Base-by-base conservation (phyloP, 2,888 invertebrate genomes). In the Linyphia triangularis region DNA sequence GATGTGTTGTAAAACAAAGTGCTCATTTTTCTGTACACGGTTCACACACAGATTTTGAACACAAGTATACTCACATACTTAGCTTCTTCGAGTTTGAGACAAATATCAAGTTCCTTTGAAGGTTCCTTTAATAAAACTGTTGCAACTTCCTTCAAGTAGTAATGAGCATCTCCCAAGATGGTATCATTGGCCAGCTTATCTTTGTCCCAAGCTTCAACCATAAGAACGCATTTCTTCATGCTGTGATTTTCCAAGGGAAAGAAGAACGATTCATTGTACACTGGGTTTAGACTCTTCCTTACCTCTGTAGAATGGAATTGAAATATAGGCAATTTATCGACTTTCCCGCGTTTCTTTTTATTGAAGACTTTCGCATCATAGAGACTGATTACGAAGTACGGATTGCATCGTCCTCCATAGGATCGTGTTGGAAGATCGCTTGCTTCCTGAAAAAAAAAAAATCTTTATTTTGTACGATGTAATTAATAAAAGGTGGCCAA, bases 121-220 rank as follows among this genome's bases (percentile, higher is more conserved):
- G 81, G 81, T 7, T 88, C 81, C 69, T 88, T 59, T 3, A 65
- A 37, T 13, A 88, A 63, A 37, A 59, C 37, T 9, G 79, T 57
- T 2, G 73, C 43, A 2, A 88, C 72, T 16, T 88, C 88, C 63
- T 83, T 88, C 28, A 88, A 51, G 19, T 61, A 77, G 40, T 83
- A 70, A 43, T 61, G 37, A 6, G 43, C 63, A 51, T 77, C 82
- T 0, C 88, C 88, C 13, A 88, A 24, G n/a, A 65, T 24, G 43
- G 88, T 82, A 28, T 88, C 88, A 28, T 88, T 88, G 6, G 77
- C 83, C 70, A 82, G 63, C 61, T 77, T 88, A 19, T 88, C 88
- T 70, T 78, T 69, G 37, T 88, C 88, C 82, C 82, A 83, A 37
- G 82, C 77, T 63, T 82, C 83, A 26, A 88, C 40, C 70, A 83